Percentiles rank a stretch among this genome's conserved stretches.
phyloP scores from a whole-genome alignment of 2,113 vertebrate species.

The Epinephelus cyanopodus region DNA sequence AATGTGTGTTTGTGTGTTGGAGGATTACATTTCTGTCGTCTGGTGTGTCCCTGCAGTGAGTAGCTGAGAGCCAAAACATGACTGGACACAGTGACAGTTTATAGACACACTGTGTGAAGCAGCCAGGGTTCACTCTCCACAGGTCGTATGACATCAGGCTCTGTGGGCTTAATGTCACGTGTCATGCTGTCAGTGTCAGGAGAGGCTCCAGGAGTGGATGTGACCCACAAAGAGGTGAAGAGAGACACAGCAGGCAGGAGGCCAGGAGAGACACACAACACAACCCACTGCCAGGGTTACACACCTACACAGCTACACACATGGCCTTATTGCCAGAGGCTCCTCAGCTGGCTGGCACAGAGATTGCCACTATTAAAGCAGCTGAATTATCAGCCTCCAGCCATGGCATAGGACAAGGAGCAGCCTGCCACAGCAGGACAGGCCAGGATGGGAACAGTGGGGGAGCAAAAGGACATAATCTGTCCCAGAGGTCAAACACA shows the following conservation, averaged over 20 bases:
- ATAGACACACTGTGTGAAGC: neutral
- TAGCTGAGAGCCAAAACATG: neutral
- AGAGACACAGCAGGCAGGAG: slow-evolving; percentile 35
- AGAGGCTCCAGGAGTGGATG: slow-evolving; percentile 21
- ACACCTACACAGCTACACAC: slow-evolving; percentile 32
- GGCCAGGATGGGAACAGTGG: slow-evolving; percentile 29
- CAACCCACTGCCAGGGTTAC: slow-evolving; percentile 39
- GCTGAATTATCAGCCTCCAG: slow-evolving; percentile 26
- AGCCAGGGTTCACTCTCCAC: neutral
- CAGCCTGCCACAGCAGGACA: slow-evolving; percentile 7
- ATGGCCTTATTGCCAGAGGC: slow-evolving; percentile 28
- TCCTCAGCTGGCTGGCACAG: slow-evolving; percentile 27
- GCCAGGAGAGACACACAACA: slow-evolving; percentile 18
- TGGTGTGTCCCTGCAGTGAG: neutral
- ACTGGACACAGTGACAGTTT: neutral
- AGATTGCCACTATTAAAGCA: slow-evolving; percentile 8
- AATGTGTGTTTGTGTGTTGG: too few species aligned
- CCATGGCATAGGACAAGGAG: slow-evolving; percentile 30
- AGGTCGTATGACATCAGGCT: slow-evolving; percentile 2
- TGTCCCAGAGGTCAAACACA: neutral
- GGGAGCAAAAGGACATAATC: neutral
- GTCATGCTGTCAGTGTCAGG: slow-evolving; percentile 21
- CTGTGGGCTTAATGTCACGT: slow-evolving; percentile 10
- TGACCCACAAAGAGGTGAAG: slow-evolving; percentile 22
- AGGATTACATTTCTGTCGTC: too few species aligned